Percentiles rank a stretch among this genome's conserved stretches.
phyloP scores from a whole-genome alignment of 2,797 vertebrate species.

The Peromyscus melanophrys region DNA sequence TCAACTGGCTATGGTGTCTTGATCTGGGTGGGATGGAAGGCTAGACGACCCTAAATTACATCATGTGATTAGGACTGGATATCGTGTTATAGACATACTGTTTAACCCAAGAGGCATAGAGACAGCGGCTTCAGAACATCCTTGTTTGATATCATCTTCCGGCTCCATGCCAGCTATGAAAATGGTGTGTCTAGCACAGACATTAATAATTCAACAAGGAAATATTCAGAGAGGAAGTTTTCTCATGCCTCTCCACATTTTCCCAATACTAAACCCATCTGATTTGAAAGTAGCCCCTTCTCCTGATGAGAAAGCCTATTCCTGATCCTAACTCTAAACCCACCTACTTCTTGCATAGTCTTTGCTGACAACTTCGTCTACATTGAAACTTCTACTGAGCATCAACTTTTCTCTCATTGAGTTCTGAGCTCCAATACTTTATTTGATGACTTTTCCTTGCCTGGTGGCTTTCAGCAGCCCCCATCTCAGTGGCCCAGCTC shows the following conservation, averaged over 20 bases:
- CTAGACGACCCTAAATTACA: neutral
- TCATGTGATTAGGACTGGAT: neutral
- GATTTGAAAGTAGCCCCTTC: neutral
- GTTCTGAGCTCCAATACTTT: neutral
- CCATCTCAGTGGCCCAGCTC: accelerated
- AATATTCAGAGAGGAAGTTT: neutral
- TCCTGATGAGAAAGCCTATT: neutral
- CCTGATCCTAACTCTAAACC: neutral
- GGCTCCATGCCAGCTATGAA: neutral
- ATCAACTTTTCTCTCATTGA: neutral
- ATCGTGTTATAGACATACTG: neutral
- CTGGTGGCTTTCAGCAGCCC: neutral
- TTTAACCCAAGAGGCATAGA: neutral
- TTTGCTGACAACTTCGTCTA: neutral
- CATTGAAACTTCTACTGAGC: neutral
- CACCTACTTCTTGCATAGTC: neutral
- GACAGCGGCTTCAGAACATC: neutral
- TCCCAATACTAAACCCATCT: neutral
- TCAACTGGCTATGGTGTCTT: neutral
- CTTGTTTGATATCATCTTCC: neutral
- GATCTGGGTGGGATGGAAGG: neutral
- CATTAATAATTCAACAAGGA: neutral
- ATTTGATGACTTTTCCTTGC: neutral
- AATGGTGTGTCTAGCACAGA: neutral
- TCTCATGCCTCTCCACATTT: neutral